phyloP scores from a whole-genome alignment of 2,113 vertebrate genomes.

The Poicephalus meyeri region DNA sequence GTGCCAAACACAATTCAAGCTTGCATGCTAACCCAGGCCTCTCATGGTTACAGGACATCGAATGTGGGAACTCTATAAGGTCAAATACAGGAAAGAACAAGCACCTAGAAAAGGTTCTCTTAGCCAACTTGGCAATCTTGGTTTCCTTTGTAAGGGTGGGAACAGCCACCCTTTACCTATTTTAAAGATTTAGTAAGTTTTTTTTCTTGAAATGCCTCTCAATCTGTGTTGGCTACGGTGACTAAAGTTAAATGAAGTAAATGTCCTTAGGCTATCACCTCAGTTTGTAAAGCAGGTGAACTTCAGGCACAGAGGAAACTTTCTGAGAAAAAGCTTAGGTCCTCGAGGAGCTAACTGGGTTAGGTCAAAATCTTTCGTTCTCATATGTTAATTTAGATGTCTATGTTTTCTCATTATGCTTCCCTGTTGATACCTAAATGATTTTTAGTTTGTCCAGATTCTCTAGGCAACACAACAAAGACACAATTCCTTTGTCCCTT shows the following conservation, averaged over 20 bases:
- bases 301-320: not conserved
- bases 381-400: not conserved
- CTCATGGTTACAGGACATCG: not conserved
- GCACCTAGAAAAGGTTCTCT: not conserved
- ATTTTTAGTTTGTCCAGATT: constrained; percentile 2
- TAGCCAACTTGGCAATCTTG: not conserved
- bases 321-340: not conserved
- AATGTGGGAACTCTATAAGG: not conserved
- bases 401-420: not conserved
- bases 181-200: not conserved
- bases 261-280: not conserved
- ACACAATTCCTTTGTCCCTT: constrained; percentile 9
- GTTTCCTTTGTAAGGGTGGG: not conserved
- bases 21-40: not conserved
- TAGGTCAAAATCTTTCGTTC: not conserved
- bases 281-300: not conserved
- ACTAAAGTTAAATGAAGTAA: not conserved
- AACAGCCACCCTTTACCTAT: not conserved
- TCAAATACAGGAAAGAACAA: not conserved
- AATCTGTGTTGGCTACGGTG: not conserved
- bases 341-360: not conserved
- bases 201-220: not conserved
- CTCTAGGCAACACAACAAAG: not conserved
- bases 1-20: not conserved
- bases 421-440: not conserved